Conservation (phyloP, 1,140 invertebrate species). For the Paralvinella palmiformis region DNA sequence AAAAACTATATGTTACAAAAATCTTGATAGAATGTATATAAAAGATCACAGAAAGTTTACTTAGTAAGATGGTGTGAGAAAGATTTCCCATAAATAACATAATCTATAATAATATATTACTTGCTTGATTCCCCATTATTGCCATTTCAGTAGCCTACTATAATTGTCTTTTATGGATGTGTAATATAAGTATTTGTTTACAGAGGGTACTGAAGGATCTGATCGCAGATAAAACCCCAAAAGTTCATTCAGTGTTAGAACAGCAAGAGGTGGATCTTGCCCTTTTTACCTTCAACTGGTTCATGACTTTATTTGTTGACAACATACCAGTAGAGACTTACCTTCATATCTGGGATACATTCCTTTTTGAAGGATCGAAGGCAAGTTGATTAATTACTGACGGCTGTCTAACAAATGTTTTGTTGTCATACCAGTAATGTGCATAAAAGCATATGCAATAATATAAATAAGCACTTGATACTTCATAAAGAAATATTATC, state of each 20-base stretch:
- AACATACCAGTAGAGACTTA: conserved; percentile 54
- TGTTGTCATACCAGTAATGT: neutral
- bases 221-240: conserved; percentile 55
- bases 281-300: conserved; percentile 59
- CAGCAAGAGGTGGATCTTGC: conserved; percentile 53
- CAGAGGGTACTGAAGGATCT: conserved; percentile 56
- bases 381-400: conserved; percentile 31
- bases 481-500: neutral
- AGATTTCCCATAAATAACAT: too few species aligned
- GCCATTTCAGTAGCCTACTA: too few species aligned
- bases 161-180: too few species aligned
- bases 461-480: neutral
- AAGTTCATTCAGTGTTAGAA: conserved; percentile 52
- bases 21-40: too few species aligned
- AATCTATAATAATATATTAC: too few species aligned
- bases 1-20: too few species aligned
- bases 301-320: conserved; percentile 59
- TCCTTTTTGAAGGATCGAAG: conserved; percentile 58
- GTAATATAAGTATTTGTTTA: conserved; percentile 18
- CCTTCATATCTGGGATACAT: conserved; percentile 58
- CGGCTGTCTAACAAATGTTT: neutral
- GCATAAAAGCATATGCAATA: neutral
- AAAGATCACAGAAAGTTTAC: too few species aligned
- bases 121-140: too few species aligned
- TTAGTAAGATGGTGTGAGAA: too few species aligned